Base-by-base conservation (phyloP, 2,797 vertebrate species). In the Alcedo quadribrachys region DNA sequence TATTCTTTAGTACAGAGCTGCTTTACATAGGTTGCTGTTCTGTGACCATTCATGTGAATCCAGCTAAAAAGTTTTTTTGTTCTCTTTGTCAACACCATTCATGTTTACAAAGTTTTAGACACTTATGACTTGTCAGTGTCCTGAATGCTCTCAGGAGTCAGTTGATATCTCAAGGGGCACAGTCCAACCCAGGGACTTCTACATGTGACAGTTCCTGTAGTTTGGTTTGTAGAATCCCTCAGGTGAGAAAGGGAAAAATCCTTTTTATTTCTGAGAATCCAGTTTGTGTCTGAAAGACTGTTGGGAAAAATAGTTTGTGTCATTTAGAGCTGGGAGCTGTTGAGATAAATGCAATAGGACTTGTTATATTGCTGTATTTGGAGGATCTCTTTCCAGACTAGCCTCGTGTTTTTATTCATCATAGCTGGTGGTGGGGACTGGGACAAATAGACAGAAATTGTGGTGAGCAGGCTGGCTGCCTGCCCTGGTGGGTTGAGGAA, bases 271-370 rank as follows among this genome's bases (percentile, higher is more conserved):
- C 58, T 46, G 54, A 63, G 5, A 76, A 30, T 43, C 15, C 5
- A 30, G 17, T 69, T 54, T 58, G 45, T 32, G 54, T 58, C 11
- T 57, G 57, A 15, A 70, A 45, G 28, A 28, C 12, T 69, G 68
- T 14, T 13, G 45, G 48, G 22, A 43, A 28, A 12, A 58, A 10
- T 30, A 58, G 6, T 25, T 61, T 22, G 35, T 70, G 22, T 35
- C 4, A 17, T 11, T 76, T 30, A 45, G n/a, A 32, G 9, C 15
- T 76, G 30, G 35, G 67, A 81, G 22, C 33, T 61, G 30, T 24
- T 0, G 4, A 46, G 40, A 45, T 28, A 43, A 21, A 58, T 89
- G 45, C n/a, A 66, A 10, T 0, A 0, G 0, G 25, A 58, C 3
- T n/a, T 37, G 18, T 71, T 35, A 2, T 6, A 3, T 6, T 46